Evolutionary conservation across 2,888 invertebrate species (phyloP), one percentile per base, ranked within the genome.

Genomic region (Synanthedon myopaeformis): DNA sequence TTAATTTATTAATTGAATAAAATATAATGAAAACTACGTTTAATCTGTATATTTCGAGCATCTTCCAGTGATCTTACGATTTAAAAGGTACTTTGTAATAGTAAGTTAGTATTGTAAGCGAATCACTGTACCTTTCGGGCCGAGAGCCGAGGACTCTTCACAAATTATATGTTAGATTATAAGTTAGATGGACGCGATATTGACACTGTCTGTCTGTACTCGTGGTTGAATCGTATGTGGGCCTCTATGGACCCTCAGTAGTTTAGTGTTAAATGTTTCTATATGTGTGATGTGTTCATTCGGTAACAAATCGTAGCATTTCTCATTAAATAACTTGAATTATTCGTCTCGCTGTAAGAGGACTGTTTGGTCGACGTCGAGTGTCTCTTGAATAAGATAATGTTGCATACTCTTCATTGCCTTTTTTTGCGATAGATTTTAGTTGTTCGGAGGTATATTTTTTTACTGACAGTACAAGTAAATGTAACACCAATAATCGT

Each of bases 51-150:
- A 80, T 79, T 75, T 76, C 74, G 74, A 79, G 74, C 78, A 80
- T 84, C 84, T 86, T 84, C 86, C 85, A 84, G 84, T 85, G 85
- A 83, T 81, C 79, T 82, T 80, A 79, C 76, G 74, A 73, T 72
- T 76, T 35, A 35, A 70, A 72, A 67, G 69, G 76, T 79, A 79
- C 80, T 79, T 75, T 69, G 61, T 81, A 82, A 79, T 63, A 66
- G 66, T 82, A 83, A 80, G 83, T 74, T 83, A 80, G 80, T 5
- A 5, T 61, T 70, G 67, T 75, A 72, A 81, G 81, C 77, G 72
- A 67, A 72, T 78, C 74, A 75, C 77, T 79, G 82, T 79, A 81
- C 81, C 82, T 82, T 78, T 69, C 75, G 79, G 70, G 78, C 73
- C 68, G 59, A 66, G 62, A 64, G 75, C 76, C 77, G 78, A 63